Evolutionary conservation across 2,113 vertebrate species (phyloP).

Genomic region (Aspiorhynchus laticeps): DNA sequence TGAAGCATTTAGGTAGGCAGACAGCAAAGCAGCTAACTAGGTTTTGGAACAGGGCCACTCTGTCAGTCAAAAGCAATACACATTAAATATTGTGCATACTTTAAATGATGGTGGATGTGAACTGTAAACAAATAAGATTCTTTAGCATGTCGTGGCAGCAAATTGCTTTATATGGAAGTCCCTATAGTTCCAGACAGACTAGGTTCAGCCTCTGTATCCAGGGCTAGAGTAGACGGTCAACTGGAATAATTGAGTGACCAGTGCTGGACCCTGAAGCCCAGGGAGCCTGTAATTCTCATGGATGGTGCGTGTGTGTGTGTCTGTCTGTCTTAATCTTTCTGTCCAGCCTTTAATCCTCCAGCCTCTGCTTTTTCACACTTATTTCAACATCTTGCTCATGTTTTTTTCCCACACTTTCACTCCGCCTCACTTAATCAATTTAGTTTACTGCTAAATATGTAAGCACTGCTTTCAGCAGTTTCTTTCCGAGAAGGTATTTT

Average conservation of each 20-base stretch:
- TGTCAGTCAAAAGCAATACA: neutral
- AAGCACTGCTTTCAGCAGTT: neutral
- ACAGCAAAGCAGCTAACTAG: neutral
- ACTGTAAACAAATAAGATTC: neutral
- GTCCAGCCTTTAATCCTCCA: neutral
- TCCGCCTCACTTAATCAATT: neutral
- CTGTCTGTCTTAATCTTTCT: neutral
- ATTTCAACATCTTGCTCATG: neutral
- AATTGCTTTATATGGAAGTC: slow-evolving; percentile 7
- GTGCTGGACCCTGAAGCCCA: neutral
- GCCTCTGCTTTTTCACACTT: neutral
- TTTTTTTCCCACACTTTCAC: neutral
- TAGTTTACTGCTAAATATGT: neutral
- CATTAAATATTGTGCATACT: neutral
- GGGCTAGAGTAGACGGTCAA: slow-evolving; percentile 24
- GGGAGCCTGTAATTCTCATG: slow-evolving; percentile 1
- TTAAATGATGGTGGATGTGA: neutral
- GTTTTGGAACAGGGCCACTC: neutral
- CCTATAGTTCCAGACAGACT: neutral
- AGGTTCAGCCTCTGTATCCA: slow-evolving; percentile 13
- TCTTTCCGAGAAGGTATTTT: neutral
- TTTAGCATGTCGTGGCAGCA: neutral
- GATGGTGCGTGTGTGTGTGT: slow-evolving; percentile 1
- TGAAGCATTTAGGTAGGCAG: neutral
- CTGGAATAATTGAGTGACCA: slow-evolving; percentile 24